phyloP scores from a whole-genome alignment of 2,888 invertebrate genomes.

The Pheosia tremula region DNA sequence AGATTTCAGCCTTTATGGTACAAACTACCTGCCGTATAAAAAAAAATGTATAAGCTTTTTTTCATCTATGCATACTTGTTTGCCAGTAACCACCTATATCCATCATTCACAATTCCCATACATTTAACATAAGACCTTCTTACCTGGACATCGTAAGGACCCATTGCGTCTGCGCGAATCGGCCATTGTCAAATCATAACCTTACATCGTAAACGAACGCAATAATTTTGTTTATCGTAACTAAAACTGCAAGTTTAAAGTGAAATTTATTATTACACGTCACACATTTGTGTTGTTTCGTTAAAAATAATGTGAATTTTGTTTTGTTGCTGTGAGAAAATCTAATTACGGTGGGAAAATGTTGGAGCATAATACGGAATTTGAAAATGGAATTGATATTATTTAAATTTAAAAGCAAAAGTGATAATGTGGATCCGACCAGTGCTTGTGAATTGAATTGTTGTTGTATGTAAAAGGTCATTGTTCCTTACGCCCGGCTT shows the following conservation, averaged over 20 bases:
- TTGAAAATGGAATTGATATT: conserved; percentile 32
- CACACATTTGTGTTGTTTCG: conserved; percentile 3
- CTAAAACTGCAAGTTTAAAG: conserved; percentile 20
- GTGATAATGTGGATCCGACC: conserved; percentile 13
- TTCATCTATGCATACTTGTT: conserved; percentile 11
- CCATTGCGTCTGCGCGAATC: conserved; percentile 71
- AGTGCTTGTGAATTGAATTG: conserved; percentile 25
- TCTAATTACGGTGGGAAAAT: conserved; percentile 23
- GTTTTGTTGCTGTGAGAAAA: conserved; percentile 16
- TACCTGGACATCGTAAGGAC: conserved; percentile 46
- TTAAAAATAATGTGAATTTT: conserved; percentile 15
- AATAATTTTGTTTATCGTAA: conserved; percentile 40
- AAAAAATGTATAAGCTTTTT: conserved; percentile 8
- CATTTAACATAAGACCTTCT: conserved; percentile 46
- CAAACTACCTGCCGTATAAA: conserved; percentile 30
- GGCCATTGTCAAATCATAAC: conserved; percentile 72
- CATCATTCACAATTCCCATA: conserved; percentile 41
- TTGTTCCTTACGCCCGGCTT: conserved; percentile 53
- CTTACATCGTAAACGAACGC: conserved; percentile 54
- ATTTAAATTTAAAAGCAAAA: conserved; percentile 13
- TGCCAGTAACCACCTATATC: conserved; percentile 41
- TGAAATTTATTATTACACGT: conserved; percentile 4
- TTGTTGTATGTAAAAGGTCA: conserved; percentile 58
- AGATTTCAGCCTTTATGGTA: conserved; percentile 23
- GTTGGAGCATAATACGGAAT: conserved; percentile 11